Evolutionary conservation across 1,140 invertebrate genomes (phyloP), one percentile per base, ranked within the genome.

Genomic region (Patella vulgata): DNA sequence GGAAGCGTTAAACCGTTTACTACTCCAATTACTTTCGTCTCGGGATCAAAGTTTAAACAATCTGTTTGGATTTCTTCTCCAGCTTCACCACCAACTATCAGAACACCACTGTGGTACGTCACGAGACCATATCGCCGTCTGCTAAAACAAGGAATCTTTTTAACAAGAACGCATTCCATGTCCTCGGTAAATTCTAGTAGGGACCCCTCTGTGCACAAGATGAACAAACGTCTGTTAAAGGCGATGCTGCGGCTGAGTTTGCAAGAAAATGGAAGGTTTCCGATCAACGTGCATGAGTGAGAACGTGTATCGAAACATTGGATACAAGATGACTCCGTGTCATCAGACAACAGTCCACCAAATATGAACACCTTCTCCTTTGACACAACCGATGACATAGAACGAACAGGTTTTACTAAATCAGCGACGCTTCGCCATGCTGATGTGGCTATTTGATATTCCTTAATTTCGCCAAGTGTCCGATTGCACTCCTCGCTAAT

Each of bases 351-450:
- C 11, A 75, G 59, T n/a, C 73, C 73, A 3, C 73, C 73, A 46
- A 68, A 75, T n/a, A 75, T 52, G 39, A 70, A 68, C 19, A 75
- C 71, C 40, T 75, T 75, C 27, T 75, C 73, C 52, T 71, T 73
- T n/a, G 60, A 64, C 6, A 75, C 73, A 0, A 70, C 66, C 6
- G 73, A 59, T 17, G 73, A 68, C 68, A 67, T 75, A 2, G 73
- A 75, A 0, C 73, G 59, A 5, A 75, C 70, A 1, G 68, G 55
- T 21, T 59, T 66, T 3, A 57, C 42, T n/a, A 75, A 55, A 28
- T 68, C 52, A 19, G 70, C 73, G 14, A 52, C 59, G 17, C 56
- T 51, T 21, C 54, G 46, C 73, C 73, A 75, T 1, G 58, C 60
- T 21, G 65, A 53, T 27, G 66, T 59, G 36, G 58, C 66, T 30